phyloP scores from a whole-genome alignment of 1,140 invertebrate species.

The Octopus bimaculoides region DNA sequence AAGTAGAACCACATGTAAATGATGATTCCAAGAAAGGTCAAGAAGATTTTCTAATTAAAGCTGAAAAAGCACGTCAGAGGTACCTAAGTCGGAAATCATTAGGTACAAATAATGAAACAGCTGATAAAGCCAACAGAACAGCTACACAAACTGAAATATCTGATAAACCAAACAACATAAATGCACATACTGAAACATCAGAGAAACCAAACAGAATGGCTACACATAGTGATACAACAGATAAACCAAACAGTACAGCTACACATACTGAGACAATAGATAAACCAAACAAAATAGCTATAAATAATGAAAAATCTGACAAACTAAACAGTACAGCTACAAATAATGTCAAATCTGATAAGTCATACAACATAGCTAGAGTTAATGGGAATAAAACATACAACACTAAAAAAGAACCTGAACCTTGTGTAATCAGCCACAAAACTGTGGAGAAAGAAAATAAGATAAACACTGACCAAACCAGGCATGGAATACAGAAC shows the following conservation, averaged over 20 bases:
- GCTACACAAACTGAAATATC: slow-evolving; percentile 22
- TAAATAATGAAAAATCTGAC: no score
- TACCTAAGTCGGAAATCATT: slow-evolving; percentile 38
- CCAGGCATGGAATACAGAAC: neutral
- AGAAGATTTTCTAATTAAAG: slow-evolving; percentile 42
- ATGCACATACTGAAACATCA: slow-evolving; percentile 9
- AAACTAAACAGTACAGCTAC: neutral
- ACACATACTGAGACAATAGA: slow-evolving; percentile 21
- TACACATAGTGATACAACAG: slow-evolving; percentile 21
- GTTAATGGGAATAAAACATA: neutral
- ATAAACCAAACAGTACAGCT: slow-evolving; percentile 10
- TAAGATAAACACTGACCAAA: neutral
- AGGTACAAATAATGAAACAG: neutral
- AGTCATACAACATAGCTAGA: neutral
- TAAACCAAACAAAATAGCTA: neutral
- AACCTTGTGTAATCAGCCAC: neutral
- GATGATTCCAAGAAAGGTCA: slow-evolving; percentile 16
- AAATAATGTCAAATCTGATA: no score
- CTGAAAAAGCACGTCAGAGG: slow-evolving; percentile 47
- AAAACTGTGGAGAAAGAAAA: neutral
- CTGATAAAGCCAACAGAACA: slow-evolving; percentile 19
- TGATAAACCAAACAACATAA: neutral
- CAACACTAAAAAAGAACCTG: neutral
- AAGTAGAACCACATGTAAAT: slow-evolving; percentile 17
- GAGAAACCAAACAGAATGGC: slow-evolving; percentile 21